These are phyloP conservation scores for Maccullochella peelii DNA, from an alignment of 2,113 vertebrate genomes.

Conservation along the genomic window DNA sequence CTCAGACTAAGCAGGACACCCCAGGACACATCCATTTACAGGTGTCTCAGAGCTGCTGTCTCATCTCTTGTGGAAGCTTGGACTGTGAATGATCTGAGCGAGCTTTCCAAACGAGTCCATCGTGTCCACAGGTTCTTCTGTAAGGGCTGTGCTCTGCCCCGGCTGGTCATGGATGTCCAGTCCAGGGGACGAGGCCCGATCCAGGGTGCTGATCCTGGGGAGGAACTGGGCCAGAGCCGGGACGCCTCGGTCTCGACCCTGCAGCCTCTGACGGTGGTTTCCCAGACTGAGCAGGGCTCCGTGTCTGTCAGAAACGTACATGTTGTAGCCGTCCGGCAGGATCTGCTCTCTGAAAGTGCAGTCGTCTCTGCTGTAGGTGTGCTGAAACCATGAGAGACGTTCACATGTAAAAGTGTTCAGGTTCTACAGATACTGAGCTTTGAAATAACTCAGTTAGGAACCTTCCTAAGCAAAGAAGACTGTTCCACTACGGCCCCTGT, in stretches of 20 bases:
- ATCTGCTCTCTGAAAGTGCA: slow-evolving; percentile 93
- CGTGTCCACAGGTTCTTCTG: slow-evolving; percentile 77
- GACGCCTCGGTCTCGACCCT: slow-evolving; percentile 80
- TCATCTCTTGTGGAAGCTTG: slow-evolving; percentile 92
- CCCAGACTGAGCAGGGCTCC: slow-evolving; percentile 87
- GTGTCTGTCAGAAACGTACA: slow-evolving; percentile 88
- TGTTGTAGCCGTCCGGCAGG: slow-evolving; percentile 88
- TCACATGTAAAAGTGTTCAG: neutral
- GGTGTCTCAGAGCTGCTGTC: neutral
- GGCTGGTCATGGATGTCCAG: neutral
- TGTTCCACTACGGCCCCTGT: too few species aligned
- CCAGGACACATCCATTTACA: neutral
- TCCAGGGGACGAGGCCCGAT: slow-evolving; percentile 52
- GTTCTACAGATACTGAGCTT: neutral
- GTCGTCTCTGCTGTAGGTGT: slow-evolving; percentile 86
- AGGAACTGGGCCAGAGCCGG: slow-evolving; percentile 90
- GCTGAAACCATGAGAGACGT: slow-evolving; percentile 72
- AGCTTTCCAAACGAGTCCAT: slow-evolving; percentile 90
- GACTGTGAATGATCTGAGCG: slow-evolving; percentile 88
- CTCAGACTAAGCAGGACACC: neutral
- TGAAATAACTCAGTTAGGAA: too few species aligned
- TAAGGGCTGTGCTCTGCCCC: slow-evolving; percentile 15
- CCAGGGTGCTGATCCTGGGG: slow-evolving; percentile 86
- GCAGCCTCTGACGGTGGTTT: slow-evolving; percentile 84
- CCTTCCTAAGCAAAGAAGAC: too few species aligned